A percentile compares a stretch with the other conserved stretches of the same genome.
These are phyloP conservation scores for Hystrix cristata DNA, from an alignment of 2,113 vertebrate genomes.

Conservation along the genomic window DNA sequence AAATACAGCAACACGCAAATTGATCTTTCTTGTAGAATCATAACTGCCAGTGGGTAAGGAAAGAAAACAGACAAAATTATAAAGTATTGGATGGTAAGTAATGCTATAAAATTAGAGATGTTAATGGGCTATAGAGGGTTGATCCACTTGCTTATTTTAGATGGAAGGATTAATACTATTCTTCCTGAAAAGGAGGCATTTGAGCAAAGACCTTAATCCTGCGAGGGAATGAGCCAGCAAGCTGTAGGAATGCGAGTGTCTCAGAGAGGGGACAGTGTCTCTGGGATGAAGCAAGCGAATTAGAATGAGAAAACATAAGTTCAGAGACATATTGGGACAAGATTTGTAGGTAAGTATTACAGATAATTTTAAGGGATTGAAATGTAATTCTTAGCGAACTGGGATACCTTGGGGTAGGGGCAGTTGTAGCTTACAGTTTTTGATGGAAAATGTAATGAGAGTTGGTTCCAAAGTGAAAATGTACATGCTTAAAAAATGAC, in stretches of 20 bases:
- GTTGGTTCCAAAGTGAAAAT: background rate
- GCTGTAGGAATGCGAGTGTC: background rate
- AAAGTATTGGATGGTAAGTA: background rate
- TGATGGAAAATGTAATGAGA: background rate
- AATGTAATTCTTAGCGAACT: background rate
- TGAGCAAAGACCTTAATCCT: background rate
- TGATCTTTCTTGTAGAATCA: background rate
- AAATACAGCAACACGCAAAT: conserved; percentile 1
- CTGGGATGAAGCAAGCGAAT: background rate
- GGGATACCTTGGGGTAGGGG: background rate
- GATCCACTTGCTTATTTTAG: background rate
- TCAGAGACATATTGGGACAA: background rate
- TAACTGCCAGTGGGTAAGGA: background rate
- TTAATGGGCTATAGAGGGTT: background rate
- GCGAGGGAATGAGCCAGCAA: background rate
- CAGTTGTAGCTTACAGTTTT: background rate
- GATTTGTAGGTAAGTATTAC: background rate
- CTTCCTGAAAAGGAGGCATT: background rate
- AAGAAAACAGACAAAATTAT: background rate
- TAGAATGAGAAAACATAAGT: background rate
- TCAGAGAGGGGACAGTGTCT: accelerated
- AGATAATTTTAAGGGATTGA: background rate
- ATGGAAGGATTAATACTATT: background rate
- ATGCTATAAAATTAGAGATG: background rate
- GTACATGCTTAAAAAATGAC: background rate